Evolutionary conservation across 2,113 vertebrate genomes (phyloP), one percentile per base, ranked within the genome.

Genomic region (Microtus pennsylvanicus): DNA sequence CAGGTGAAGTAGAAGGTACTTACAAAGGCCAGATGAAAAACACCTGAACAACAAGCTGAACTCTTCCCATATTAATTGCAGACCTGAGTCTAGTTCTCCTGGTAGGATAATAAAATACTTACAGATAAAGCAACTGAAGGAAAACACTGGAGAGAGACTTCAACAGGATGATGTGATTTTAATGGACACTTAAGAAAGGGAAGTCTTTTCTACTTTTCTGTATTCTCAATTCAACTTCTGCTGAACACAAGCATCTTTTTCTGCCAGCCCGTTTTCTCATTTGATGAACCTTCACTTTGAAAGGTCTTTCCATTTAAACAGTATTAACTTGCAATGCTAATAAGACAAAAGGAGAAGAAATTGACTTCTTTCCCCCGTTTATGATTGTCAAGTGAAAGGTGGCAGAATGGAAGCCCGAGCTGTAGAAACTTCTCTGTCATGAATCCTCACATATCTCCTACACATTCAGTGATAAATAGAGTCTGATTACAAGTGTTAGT

Each of bases 381-480:
- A 69, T 97, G 96, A 95, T 96, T 93, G 58, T 58, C 52, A 94
- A 82, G 93, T 91, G 86, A 97, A 95, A 96, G 97, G 91, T 22
- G 97, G 97, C 96, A 80, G 65, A 78, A 3, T 75, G 61, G 69
- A 78, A 92, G 16, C 63, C 93, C 61, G 3, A 70, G 96, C 96
- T 96, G 63, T 87, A 90, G 87, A 94, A 76, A 93, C 80, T 95
- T 38, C 16, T 28, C 89, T 81, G 63, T 19, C 52, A 7, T 94
- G 92, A 72, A 97, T 95, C 81, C 90, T 93, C 92, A 97, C 75
- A 65, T 93, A 89, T 88, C 89, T 74, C 94, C 93, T 96, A 98
- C 94, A 83, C 80, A 95, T 95, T 96, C 97, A 93, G 94, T 97
- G 98, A 98, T 98, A 98, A 98, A 98, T 97, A 58, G 74, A 91